These are phyloP conservation scores for Amphibalanus amphitrite DNA, from an alignment of 1,140 invertebrate species.

Conservation along the genomic window DNA sequence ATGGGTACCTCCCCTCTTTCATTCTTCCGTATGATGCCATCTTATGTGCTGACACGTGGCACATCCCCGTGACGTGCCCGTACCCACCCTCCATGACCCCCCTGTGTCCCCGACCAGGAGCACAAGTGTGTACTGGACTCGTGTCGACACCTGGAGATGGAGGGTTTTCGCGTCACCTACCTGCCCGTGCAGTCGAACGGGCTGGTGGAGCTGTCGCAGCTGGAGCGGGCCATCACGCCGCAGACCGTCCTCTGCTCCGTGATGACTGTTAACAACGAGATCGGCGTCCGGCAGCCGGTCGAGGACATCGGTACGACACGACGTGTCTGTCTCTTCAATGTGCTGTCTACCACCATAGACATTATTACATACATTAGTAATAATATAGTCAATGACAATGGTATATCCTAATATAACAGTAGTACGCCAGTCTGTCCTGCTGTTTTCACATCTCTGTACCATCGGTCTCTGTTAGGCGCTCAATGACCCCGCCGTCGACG, in stretches of 20 bases:
- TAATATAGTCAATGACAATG: no score
- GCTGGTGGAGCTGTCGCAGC: constrained; percentile 58
- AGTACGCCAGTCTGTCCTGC: no score
- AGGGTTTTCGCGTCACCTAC: constrained; percentile 93
- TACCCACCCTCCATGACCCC: no score
- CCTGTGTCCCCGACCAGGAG: constrained; percentile 42
- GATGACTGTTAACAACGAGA: constrained; percentile 99
- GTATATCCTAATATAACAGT: no score
- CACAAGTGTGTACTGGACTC: constrained; percentile 99
- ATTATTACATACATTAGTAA: no score
- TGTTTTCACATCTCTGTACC: no score
- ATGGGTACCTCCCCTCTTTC: no score
- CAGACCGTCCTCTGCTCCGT: constrained; percentile 88
- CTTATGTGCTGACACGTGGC: neutral
- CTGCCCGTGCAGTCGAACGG: constrained; percentile 71
- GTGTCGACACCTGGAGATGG: constrained; percentile 78
- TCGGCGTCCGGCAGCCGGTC: constrained; percentile 89
- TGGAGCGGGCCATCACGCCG: constrained; percentile 68
- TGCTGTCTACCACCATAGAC: no score
- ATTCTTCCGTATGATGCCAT: no score
- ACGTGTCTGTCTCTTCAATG: no score
- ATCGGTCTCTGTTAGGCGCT: no score
- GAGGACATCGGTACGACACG: constrained; percentile 34
- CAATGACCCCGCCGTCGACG: no score
- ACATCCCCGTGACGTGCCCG: neutral